A percentile compares a stretch with the other conserved stretches of the same genome.
Evolutionary conservation across 2,888 invertebrate species (phyloP).

Genomic region (Ceratothoa steindachneri): DNA sequence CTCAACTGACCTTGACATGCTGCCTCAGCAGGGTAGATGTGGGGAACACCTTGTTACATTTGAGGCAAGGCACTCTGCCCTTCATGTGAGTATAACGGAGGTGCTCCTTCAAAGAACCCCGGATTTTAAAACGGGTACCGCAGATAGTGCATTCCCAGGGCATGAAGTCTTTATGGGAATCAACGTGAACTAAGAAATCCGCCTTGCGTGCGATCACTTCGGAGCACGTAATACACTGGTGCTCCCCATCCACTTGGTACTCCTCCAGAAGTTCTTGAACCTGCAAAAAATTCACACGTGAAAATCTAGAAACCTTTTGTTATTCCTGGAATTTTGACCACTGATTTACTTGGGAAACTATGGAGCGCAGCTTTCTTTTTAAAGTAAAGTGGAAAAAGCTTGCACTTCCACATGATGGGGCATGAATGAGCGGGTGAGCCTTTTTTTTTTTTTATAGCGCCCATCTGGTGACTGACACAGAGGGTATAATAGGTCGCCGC

Average conservation of each 20-base stretch:
- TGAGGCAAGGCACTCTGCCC: conserved; percentile 45
- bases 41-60: conserved; percentile 47
- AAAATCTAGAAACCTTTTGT: no score
- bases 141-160: conserved; percentile 48
- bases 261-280: conserved; percentile 46
- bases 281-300: conserved; percentile 11
- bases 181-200: conserved; percentile 44
- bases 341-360: no score
- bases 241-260: conserved; percentile 45
- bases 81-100: conserved; percentile 47
- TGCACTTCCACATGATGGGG: no score
- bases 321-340: no score
- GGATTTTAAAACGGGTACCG: conserved; percentile 45
- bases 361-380: no score
- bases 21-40: conserved; percentile 46
- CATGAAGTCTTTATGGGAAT: conserved; percentile 47
- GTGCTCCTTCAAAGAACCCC: conserved; percentile 47
- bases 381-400: no score
- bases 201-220: conserved; percentile 40
- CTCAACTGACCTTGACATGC: conserved; percentile 39
- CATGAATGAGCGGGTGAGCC: no score
- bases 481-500: no score
- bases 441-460: no score
- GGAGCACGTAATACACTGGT: conserved; percentile 42
- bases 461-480: no score